A percentile compares a stretch with the other conserved stretches of the same genome.
Conservation (phyloP, 2,888 invertebrate genomes). For the Neocrepidodera transversa region DNA sequence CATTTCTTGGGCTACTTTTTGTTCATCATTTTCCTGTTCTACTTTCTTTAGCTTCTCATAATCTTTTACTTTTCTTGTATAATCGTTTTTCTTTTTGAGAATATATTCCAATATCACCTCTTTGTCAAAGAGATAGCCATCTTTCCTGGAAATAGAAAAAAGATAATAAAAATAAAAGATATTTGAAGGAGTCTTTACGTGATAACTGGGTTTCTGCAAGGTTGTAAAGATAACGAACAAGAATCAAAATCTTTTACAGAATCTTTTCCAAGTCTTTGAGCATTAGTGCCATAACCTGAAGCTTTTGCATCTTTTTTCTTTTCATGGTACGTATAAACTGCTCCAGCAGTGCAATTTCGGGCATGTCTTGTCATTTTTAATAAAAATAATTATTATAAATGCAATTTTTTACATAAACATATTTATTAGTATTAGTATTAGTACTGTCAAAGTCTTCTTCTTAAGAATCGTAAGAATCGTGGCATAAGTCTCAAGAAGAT, state of each 20-base stretch:
- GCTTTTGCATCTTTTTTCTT: constrained; percentile 94
- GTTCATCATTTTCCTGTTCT: constrained; percentile 74
- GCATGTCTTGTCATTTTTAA: constrained; percentile 90
- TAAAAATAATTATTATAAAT: not conserved
- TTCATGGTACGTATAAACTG: constrained; percentile 98
- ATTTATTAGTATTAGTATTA: too few relatives aligned
- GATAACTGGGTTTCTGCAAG: constrained; percentile 91
- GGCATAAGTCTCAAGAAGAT: too few relatives aligned
- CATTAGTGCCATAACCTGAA: constrained; percentile 91
- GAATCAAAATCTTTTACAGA: constrained; percentile 96
- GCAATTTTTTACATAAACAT: too few relatives aligned
- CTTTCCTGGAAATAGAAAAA: constrained; percentile 63
- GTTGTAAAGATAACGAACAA: constrained; percentile 95
- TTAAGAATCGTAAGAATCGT: too few relatives aligned
- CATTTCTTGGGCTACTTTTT: constrained; percentile 72
- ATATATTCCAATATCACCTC: constrained; percentile 96
- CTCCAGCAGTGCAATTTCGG: constrained; percentile 96
- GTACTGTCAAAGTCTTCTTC: too few relatives aligned
- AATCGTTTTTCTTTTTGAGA: constrained; percentile 91
- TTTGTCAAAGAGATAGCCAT: constrained; percentile 95
- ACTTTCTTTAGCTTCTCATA: constrained; percentile 87
- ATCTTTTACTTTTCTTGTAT: constrained; percentile 86
- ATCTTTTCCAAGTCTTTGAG: constrained; percentile 90
- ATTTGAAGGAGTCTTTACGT: constrained; percentile 67
- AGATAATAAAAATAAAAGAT: too few relatives aligned